Evolutionary conservation across 2,888 invertebrate species (phyloP).

Genomic region (Nephrotoma flavescens): DNA sequence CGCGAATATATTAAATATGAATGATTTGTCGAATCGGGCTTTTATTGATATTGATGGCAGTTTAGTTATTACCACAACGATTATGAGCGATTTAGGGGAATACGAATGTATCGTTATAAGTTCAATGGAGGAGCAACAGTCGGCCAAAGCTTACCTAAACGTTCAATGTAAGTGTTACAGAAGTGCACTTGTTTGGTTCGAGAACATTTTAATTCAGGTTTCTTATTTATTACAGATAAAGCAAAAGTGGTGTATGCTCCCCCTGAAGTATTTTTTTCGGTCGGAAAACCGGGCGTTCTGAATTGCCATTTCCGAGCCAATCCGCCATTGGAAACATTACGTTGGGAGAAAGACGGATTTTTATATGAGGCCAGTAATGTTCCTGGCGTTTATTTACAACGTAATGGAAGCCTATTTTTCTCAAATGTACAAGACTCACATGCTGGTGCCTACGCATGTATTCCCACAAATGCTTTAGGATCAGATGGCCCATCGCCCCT

Average conservation of each 20-base stretch:
- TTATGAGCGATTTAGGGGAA: constrained; percentile 72
- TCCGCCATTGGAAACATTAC: constrained; percentile 73
- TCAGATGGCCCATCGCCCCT: constrained; percentile 70
- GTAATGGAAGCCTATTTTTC: constrained; percentile 72
- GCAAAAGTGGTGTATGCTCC: constrained; percentile 84
- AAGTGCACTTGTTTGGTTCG: background rate
- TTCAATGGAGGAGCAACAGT: constrained; percentile 56
- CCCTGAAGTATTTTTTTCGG: constrained; percentile 68
- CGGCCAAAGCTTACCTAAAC: constrained; percentile 73
- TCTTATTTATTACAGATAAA: constrained; percentile 47
- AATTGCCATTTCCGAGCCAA: constrained; percentile 88
- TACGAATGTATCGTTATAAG: constrained; percentile 69
- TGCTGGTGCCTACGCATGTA: constrained; percentile 80
- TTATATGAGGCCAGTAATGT: constrained; percentile 82
- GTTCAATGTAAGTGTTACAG: constrained; percentile 67
- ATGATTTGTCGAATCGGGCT: constrained; percentile 46
- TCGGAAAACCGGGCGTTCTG: constrained; percentile 65
- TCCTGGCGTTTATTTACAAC: constrained; percentile 68
- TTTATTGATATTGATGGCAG: constrained; percentile 60
- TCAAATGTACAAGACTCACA: constrained; percentile 73
- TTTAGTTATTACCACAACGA: constrained; percentile 59
- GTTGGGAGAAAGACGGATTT: constrained; percentile 89
- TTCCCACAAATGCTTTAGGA: constrained; percentile 79
- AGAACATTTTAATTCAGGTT: background rate
- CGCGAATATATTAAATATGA: constrained; percentile 39